Evolutionary conservation across 2,888 invertebrate species (phyloP), one percentile per base, ranked within the genome.

Genomic region (Tenthredo livida): DNA sequence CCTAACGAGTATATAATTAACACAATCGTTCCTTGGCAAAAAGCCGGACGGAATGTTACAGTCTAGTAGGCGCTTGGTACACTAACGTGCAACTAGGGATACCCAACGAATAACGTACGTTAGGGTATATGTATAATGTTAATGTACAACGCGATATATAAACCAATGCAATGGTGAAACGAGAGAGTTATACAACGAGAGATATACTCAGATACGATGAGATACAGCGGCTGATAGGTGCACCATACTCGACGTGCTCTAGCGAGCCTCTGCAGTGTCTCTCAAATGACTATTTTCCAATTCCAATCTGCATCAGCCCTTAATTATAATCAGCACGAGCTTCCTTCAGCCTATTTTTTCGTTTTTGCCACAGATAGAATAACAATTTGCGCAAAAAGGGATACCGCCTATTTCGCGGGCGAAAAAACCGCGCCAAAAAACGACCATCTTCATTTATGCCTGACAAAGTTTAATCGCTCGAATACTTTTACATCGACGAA

Each of bases 1-100:
- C 80, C 85, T 85, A 85, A 85, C 78, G 85, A 78, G 78, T 85
- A 80, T 85, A 85, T 85, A 85, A 85, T 85, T 85, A 85, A 78
- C 85, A 72, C 85, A 72, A 85, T 85, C 78, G 82, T 67, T 58
- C 84, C 84, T 73, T 70, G 72, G 84, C 75, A 84, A 84, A 84
- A 84, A 84, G 67, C 58, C 84, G 84, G 73, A 58, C 47, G 67
- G 85, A 85, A 85, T 82, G 82, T 78, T 65, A 82, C 80, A 80
- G 80, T 85, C 85, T 85, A 82, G 85, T 70, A 85, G 50, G 50
- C 25, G 15, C 47, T 83, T 58, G 67, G 83, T 70, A 40, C 61
- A 40, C 25, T 54, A 58, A 25, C 61, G 37, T 65, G n/a, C 80
- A 61, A 40, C 73, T 50, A 50, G 50, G 75, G 15, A 25, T 50